A percentile compares a stretch with the other conserved stretches of the same genome.
Conservation (phyloP, 2,113 vertebrate genomes). For the Brienomyrus longianalis region DNA sequence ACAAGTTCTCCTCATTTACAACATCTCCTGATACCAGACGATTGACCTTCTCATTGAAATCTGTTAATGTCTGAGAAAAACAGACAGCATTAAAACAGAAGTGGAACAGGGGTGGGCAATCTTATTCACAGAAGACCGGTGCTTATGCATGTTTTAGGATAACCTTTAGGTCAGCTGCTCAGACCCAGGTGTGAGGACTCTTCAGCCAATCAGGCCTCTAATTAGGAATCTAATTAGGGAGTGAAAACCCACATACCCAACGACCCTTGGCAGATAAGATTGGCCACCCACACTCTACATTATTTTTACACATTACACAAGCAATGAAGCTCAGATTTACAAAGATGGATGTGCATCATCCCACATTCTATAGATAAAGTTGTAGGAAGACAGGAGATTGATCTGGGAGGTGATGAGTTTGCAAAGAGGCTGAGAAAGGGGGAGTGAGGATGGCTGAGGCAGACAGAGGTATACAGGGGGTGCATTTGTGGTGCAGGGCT, state of each 20-base stretch:
- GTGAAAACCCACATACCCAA: no score
- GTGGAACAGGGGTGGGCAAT: not conserved
- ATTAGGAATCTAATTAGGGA: no score
- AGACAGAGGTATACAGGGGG: not conserved
- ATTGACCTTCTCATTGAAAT: constrained; percentile 31
- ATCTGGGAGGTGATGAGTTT: not conserved
- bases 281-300: no score
- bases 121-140: no score
- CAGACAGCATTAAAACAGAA: not conserved
- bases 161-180: no score
- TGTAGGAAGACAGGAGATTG: not conserved
- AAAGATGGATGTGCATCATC: not conserved
- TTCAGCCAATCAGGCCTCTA: no score
- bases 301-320: not conserved
- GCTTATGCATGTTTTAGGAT: no score
- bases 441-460: not conserved
- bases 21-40: constrained; percentile 19
- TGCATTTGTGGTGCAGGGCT: not conserved
- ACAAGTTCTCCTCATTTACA: constrained; percentile 22
- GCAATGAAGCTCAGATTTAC: not conserved
- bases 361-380: not conserved
- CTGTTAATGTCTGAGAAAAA: constrained; percentile 21
- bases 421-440: not conserved
- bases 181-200: no score
- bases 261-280: no score